Evolutionary conservation across 2,797 vertebrate genomes (phyloP).

Genomic region (Synaphobranchus kaupii): DNA sequence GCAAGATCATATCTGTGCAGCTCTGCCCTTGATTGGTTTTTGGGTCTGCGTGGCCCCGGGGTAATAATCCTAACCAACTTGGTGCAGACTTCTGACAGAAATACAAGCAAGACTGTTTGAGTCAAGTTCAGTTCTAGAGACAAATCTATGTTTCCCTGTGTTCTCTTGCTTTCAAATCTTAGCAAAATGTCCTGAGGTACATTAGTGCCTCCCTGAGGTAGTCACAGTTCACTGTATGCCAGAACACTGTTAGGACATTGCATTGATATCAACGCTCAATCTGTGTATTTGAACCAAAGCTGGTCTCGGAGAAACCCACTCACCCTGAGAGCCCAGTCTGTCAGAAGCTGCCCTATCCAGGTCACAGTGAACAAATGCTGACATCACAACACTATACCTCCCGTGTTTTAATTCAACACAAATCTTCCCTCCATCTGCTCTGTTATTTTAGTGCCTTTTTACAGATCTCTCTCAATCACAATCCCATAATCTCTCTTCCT

Average conservation of each 20-base stretch:
- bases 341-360: constrained; percentile 3
- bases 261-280: neutral
- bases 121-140: neutral
- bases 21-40: neutral
- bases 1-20: neutral
- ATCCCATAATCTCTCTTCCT: constrained; percentile 27
- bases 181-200: neutral
- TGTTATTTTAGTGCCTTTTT: constrained; percentile 25
- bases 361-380: constrained; percentile 7
- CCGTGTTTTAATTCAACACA: constrained; percentile 7
- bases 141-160: neutral
- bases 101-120: neutral
- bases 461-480: constrained; percentile 25
- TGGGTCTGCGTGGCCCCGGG: neutral
- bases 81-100: neutral
- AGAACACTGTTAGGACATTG: neutral
- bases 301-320: neutral
- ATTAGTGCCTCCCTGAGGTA: neutral
- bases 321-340: neutral
- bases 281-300: neutral
- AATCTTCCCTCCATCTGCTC: constrained; percentile 30
- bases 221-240: neutral
- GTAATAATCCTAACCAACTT: neutral
- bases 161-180: neutral
- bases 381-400: constrained; percentile 8